Evolutionary conservation across 2,888 invertebrate species (phyloP).

Genomic region (Acanthosepion pharaonis): DNA sequence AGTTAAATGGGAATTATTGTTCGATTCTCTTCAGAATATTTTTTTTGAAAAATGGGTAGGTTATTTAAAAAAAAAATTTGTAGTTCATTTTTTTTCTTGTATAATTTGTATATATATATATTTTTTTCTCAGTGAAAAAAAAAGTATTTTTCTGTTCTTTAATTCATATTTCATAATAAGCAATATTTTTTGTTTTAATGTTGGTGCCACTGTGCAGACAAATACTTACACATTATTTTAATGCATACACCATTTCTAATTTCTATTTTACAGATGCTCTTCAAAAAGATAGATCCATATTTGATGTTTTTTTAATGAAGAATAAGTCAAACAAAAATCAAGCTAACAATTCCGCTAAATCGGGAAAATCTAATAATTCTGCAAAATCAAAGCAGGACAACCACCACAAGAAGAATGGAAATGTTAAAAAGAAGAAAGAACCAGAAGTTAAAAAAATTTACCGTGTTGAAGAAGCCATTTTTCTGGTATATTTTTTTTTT

Average conservation of each 20-base stretch:
- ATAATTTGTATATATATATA: too few relatives aligned
- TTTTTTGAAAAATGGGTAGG: too few relatives aligned
- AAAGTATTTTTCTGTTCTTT: too few relatives aligned
- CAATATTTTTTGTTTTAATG: too few relatives aligned
- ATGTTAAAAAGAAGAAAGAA: constrained; percentile 52
- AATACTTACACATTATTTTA: background rate
- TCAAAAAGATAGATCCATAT: background rate
- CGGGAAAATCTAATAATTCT: constrained; percentile 34
- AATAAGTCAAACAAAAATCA: constrained; percentile 40
- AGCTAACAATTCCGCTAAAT: background rate
- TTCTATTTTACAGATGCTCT: background rate
- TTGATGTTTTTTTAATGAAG: constrained; percentile 21
- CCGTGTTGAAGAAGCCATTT: constrained; percentile 59
- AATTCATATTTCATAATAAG: too few relatives aligned
- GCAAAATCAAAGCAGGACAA: constrained; percentile 42
- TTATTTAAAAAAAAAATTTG: too few relatives aligned
- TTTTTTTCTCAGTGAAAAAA: too few relatives aligned
- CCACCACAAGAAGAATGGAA: constrained; percentile 52
- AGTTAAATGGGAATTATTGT: too few relatives aligned
- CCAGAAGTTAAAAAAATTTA: constrained; percentile 53
- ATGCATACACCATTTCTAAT: background rate
- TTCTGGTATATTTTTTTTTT: constrained; percentile 53
- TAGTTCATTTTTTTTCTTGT: too few relatives aligned
- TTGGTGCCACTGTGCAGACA: background rate
- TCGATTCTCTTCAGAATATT: too few relatives aligned